A percentile compares a stretch with the other conserved stretches of the same genome.
Evolutionary conservation across 2,113 vertebrate species (phyloP).

Genomic region (Hymenochirus boettgeri): DNA sequence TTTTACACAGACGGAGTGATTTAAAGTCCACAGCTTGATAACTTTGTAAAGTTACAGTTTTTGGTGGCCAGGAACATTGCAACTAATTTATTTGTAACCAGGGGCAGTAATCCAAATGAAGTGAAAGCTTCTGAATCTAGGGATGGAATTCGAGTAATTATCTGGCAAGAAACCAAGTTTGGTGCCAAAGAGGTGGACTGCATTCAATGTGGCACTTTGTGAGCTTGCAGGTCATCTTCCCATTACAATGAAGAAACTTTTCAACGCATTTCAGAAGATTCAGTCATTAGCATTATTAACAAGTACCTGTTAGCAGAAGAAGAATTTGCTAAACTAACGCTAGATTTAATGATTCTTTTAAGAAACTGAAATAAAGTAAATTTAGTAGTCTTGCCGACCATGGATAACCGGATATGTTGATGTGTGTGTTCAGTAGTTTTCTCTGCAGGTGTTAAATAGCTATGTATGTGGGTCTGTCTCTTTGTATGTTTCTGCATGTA

Average conservation of each 20-base stretch:
- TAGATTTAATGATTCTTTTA: constrained; percentile 58
- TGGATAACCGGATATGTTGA: no score
- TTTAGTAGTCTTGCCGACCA: no score
- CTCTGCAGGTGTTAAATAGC: no score
- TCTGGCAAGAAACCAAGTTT: constrained; percentile 79
- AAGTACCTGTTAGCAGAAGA: constrained; percentile 62
- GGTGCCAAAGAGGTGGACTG: constrained; percentile 69
- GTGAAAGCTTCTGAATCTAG: constrained; percentile 11
- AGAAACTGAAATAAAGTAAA: not conserved
- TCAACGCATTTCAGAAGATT: constrained; percentile 61
- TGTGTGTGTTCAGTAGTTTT: no score
- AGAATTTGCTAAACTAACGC: constrained; percentile 57
- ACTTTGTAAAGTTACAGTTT: constrained; percentile 65
- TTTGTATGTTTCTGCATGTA: no score
- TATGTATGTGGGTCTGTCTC: no score
- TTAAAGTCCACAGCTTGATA: constrained; percentile 50
- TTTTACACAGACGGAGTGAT: constrained; percentile 60
- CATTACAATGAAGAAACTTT: constrained; percentile 69
- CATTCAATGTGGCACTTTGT: constrained; percentile 86
- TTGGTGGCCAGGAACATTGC: constrained; percentile 66
- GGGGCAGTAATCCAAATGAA: constrained; percentile 64
- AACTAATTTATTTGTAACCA: constrained; percentile 79
- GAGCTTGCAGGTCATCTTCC: constrained; percentile 87
- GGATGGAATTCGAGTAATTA: constrained; percentile 66
- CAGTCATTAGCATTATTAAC: constrained; percentile 61